Percentiles rank a stretch among this genome's conserved stretches.
Evolutionary conservation across 2,113 vertebrate genomes (phyloP).

Genomic region (Riparia riparia): DNA sequence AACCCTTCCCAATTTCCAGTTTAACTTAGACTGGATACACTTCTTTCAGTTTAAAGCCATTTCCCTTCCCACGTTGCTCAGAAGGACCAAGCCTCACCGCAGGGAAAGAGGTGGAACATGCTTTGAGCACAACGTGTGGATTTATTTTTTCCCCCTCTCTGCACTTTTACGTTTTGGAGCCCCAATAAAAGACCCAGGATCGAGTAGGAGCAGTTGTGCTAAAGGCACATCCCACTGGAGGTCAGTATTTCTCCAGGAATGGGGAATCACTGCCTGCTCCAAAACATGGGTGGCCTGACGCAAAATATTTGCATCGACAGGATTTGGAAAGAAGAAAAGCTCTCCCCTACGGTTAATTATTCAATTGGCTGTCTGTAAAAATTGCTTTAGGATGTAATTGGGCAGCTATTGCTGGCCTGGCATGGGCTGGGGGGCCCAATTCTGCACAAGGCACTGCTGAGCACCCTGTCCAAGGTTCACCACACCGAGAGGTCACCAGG

Average conservation of each 20-base stretch:
- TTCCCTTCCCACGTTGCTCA: neutral
- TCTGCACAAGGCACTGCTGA: neutral
- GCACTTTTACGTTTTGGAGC: fast-evolving
- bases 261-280: neutral
- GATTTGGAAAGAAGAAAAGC: constrained; percentile 6
- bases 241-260: constrained; percentile 49
- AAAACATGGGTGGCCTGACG: constrained; percentile 23
- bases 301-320: neutral
- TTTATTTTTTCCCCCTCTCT: fast-evolving
- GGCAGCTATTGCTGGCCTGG: neutral
- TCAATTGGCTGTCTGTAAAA: constrained; percentile 43
- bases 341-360: constrained; percentile 45
- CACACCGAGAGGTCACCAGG: fast-evolving
- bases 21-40: neutral
- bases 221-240: constrained; percentile 29
- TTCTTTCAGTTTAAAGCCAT: neutral
- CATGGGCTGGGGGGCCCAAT: neutral
- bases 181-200: neutral
- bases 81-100: neutral
- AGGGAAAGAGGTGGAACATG: neutral
- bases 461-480: fast-evolving
- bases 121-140: neutral
- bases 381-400: constrained; percentile 2
- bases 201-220: neutral
- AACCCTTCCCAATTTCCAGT: neutral